These are phyloP conservation scores for Hephaestus fuliginosus DNA, from an alignment of 2,797 vertebrate genomes.

Conservation along the genomic window DNA sequence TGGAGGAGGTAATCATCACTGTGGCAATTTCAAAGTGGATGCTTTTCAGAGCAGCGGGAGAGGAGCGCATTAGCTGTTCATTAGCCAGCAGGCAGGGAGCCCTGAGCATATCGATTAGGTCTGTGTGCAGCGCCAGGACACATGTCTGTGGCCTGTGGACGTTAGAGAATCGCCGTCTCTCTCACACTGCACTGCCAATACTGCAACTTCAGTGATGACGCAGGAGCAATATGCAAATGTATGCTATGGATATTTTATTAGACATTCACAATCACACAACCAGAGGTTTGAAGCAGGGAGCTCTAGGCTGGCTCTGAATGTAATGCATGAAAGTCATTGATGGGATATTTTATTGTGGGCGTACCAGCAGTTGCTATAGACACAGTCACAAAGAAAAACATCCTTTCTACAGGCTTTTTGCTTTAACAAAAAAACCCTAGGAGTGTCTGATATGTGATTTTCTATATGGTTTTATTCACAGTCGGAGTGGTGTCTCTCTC, in stretches of 20 bases:
- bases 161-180: conserved; percentile 39
- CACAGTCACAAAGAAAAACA: background rate
- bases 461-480: conserved; percentile 4
- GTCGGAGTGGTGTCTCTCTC: background rate
- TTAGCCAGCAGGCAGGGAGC: conserved; percentile 72
- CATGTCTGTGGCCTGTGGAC: conserved; percentile 61
- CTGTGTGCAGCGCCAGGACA: conserved; percentile 48
- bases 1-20: conserved; percentile 70
- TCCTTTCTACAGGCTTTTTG: background rate
- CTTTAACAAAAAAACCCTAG: background rate
- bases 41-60: conserved; percentile 52
- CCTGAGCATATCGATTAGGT: conserved; percentile 70
- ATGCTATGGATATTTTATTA: conserved; percentile 5
- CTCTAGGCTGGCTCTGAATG: background rate
- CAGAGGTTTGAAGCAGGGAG: background rate
- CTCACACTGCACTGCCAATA: conserved; percentile 34
- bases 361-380: background rate
- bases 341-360: background rate
- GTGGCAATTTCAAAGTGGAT: conserved; percentile 59
- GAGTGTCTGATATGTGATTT: background rate
- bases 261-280: background rate
- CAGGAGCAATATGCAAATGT: background rate
- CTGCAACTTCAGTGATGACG: conserved; percentile 29
- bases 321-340: background rate
- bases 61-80: conserved; percentile 70